These are phyloP conservation scores for Momotus momota DNA, from an alignment of 2,797 vertebrate species.

Conservation along the genomic window DNA sequence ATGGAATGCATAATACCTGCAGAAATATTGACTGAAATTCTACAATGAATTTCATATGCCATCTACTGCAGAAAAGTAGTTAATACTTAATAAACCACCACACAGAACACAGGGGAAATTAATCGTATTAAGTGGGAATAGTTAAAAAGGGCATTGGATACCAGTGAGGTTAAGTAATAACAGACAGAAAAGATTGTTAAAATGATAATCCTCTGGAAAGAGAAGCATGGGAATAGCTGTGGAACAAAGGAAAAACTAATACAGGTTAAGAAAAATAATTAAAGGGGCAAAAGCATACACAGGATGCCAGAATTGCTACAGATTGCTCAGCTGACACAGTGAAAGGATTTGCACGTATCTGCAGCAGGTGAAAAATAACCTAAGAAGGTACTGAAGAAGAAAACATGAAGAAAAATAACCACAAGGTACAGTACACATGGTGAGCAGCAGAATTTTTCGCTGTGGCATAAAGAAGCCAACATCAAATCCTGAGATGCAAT, in stretches of 20 bases:
- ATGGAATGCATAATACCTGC: not conserved
- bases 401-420: not conserved
- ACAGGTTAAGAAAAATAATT: not conserved
- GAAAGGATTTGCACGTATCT: not conserved
- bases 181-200: not conserved
- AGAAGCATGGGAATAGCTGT: not conserved
- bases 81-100: constrained; percentile 56
- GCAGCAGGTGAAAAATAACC: not conserved
- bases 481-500: not conserved
- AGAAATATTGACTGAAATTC: constrained; percentile 30
- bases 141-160: constrained; percentile 35
- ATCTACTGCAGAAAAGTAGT: constrained; percentile 41
- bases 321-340: not conserved
- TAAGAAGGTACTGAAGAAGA: not conserved
- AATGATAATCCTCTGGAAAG: not conserved
- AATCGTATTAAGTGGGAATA: constrained; percentile 36
- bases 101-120: not conserved
- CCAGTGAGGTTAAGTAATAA: not conserved
- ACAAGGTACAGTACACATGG: not conserved
- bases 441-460: not conserved
- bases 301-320: not conserved
- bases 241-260: not conserved
- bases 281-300: not conserved
- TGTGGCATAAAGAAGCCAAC: not conserved
- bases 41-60: constrained; percentile 35